Conservation (phyloP, 2,797 vertebrate species). For the Garrulus glandarius region DNA sequence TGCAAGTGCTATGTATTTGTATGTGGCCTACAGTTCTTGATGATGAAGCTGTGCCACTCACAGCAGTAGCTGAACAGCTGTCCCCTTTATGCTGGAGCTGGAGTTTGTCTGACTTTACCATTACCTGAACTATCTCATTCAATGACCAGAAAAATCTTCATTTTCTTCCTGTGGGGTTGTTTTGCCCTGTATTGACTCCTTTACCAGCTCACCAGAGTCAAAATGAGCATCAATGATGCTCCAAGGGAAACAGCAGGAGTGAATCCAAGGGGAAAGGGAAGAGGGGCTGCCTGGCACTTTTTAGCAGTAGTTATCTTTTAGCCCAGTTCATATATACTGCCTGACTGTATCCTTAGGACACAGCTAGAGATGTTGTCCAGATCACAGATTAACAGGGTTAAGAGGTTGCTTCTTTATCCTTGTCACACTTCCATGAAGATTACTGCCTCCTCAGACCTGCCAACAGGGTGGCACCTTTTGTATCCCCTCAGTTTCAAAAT, state of each 20-base stretch:
- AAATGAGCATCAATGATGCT: not conserved
- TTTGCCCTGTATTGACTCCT: not conserved
- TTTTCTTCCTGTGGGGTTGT: not conserved
- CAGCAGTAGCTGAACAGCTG: not conserved
- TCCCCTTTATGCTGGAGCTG: not conserved
- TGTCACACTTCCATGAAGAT: not conserved
- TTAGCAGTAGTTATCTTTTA: not conserved
- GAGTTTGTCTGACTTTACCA: not conserved
- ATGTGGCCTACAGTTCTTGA: not conserved
- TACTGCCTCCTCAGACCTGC: not conserved
- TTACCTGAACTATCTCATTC: not conserved
- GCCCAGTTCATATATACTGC: not conserved
- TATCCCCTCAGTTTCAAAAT: not conserved
- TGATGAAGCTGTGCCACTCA: not conserved
- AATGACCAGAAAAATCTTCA: not conserved
- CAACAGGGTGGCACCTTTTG: not conserved
- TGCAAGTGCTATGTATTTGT: not conserved
- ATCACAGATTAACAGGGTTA: not conserved
- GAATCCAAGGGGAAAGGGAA: not conserved
- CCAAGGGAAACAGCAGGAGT: not conserved
- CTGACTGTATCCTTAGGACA: not conserved
- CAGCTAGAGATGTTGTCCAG: not conserved
- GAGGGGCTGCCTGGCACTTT: not conserved
- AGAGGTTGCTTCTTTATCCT: not conserved
- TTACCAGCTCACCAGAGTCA: not conserved